These are phyloP conservation scores for Clivina fossor DNA, from an alignment of 2,888 invertebrate species.

Conservation along the genomic window DNA sequence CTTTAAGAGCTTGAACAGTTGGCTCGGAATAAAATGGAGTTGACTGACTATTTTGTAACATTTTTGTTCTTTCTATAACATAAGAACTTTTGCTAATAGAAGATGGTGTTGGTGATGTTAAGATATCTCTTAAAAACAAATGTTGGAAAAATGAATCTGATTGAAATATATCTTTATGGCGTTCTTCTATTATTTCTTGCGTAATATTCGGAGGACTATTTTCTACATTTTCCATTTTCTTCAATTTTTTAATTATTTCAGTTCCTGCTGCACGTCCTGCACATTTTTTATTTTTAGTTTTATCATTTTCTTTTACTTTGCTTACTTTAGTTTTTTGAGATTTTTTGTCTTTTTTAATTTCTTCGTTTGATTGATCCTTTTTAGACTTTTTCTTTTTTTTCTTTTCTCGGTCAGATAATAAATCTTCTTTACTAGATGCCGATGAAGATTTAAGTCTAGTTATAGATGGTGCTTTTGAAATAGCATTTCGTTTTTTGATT, in stretches of 20 bases:
- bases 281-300: slow-evolving; percentile 41
- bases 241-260: slow-evolving; percentile 43
- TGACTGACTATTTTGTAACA: slow-evolving; percentile 62
- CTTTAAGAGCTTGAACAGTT: slow-evolving; percentile 59
- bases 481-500: slow-evolving; percentile 19
- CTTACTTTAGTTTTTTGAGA: slow-evolving; percentile 44
- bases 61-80: slow-evolving; percentile 69
- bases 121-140: slow-evolving; percentile 62
- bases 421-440: slow-evolving; percentile 22
- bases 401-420: slow-evolving; percentile 31
- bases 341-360: slow-evolving; percentile 44
- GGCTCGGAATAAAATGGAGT: slow-evolving; percentile 58
- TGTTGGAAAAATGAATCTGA: slow-evolving; percentile 72
- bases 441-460: slow-evolving; percentile 11
- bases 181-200: slow-evolving; percentile 52
- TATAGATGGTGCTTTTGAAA: slow-evolving; percentile 11
- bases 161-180: slow-evolving; percentile 61
- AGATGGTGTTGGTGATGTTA: slow-evolving; percentile 50
- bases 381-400: slow-evolving; percentile 48
- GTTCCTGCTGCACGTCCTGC: slow-evolving; percentile 45
- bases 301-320: slow-evolving; percentile 42
- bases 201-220: slow-evolving; percentile 38
- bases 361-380: slow-evolving; percentile 48
- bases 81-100: slow-evolving; percentile 55
- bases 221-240: slow-evolving; percentile 40